Conservation (phyloP, 2,888 invertebrate species). For the Andrena bicolor region DNA sequence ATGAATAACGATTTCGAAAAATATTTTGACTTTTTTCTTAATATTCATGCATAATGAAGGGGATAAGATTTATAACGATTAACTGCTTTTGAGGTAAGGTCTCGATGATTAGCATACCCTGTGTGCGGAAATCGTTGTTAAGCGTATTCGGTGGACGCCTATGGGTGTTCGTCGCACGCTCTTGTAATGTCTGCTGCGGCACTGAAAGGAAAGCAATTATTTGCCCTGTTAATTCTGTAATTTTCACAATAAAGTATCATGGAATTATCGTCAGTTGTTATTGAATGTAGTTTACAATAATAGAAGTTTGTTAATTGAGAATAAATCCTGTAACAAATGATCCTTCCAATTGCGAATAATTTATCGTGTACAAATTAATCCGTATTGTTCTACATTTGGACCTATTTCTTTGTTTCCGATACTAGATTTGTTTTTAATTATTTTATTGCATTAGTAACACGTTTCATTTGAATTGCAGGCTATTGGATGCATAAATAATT, state of each 20-base stretch:
- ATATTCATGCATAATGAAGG: not conserved
- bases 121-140: not conserved
- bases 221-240: not conserved
- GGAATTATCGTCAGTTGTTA: no score
- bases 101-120: not conserved
- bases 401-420: not conserved
- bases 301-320: not conserved
- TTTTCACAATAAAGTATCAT: not conserved
- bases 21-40: not conserved
- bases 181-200: not conserved
- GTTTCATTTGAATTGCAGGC: conserved; percentile 55
- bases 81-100: not conserved
- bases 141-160: not conserved
- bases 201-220: not conserved
- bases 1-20: conserved; percentile 1
- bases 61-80: not conserved
- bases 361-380: not conserved
- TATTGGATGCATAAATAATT: conserved; percentile 28
- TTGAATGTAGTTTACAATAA: no score
- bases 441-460: conserved; percentile 27
- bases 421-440: not conserved
- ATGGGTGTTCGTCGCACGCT: not conserved
- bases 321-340: not conserved
- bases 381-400: not conserved
- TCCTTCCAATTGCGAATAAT: not conserved